Evolutionary conservation across 2,797 vertebrate genomes (phyloP), one percentile per base, ranked within the genome.

Genomic region (Ctenopoma multispine): DNA sequence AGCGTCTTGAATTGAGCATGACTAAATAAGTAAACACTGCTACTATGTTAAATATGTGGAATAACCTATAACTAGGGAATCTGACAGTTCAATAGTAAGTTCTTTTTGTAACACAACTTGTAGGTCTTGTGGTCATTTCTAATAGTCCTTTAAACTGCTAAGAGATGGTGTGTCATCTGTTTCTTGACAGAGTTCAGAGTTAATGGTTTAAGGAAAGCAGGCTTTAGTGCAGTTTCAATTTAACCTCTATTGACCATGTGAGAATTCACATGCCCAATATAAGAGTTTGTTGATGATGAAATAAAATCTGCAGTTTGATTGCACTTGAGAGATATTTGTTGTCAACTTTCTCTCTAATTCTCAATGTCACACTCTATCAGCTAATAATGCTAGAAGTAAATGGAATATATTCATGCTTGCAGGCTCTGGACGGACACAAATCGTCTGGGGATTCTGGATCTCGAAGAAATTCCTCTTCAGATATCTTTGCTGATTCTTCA

Each of bases 361-460:
- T 63, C 60, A 14, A 62, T 54, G 67, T 63, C 40, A 27, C 17
- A 20, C 4, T 55, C 18, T 31, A 21, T 76, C 34, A 12, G 14
- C 14, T 47, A 40, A 20, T 75, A 68, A 77, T 36, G 1, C 0
- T 10, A 47, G 23, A 27, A 44, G n/a, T n/a, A 55, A 49, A n/a
- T 54, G 2, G 69, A 27, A 36, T 46, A 1, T n/a, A 8, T 86
- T 64, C 17, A 46, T 69, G 8, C 43, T 76, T 66, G n/a, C 68
- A 95, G 97, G 92, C 94, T 55, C 55, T 93, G 79, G 96, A 97
- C 59, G 94, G 94, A 3, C 89, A 93, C 71, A 98, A 96, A 80
- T 97, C 94, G 41, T 95, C 97, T 0, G 97, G 96, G 68, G 97
- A 98, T 80, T 96, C 97, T 27, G 95, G 94, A 53, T 98, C 97